Conservation (phyloP, 2,113 vertebrate species). For the Abramis brama region DNA sequence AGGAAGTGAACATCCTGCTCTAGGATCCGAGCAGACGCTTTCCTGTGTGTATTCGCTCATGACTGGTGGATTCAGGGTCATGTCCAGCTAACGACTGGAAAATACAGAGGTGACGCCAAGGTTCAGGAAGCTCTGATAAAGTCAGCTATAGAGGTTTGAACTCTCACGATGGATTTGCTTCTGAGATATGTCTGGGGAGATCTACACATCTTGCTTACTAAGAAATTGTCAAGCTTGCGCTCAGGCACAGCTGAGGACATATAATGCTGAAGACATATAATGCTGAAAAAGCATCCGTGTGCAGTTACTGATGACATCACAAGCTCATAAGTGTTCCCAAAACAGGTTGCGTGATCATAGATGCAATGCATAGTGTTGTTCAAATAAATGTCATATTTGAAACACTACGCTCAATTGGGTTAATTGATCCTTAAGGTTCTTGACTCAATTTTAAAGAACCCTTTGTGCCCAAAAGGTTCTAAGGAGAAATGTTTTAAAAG, state of each 20-base stretch:
- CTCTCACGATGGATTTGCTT: not conserved
- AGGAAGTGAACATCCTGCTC: slow-evolving; percentile 33
- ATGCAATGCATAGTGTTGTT: not conserved
- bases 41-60: not conserved
- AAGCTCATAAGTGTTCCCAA: not conserved
- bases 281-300: not conserved
- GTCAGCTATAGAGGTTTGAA: not conserved
- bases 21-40: not conserved
- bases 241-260: not conserved
- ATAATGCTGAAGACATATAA: not conserved
- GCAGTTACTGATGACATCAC: slow-evolving; percentile 15
- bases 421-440: too few species aligned
- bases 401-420: not conserved
- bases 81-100: not conserved
- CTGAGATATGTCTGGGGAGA: slow-evolving; percentile 15
- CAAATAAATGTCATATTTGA: not conserved
- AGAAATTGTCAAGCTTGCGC: not conserved
- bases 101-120: not conserved
- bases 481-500: too few species aligned
- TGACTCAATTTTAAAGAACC: too few species aligned
- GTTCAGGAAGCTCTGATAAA: not conserved
- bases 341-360: not conserved
- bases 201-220: slow-evolving; percentile 28
- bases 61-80: not conserved
- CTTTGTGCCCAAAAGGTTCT: too few species aligned